Conservation (phyloP, 2,888 invertebrate genomes). For the Clistopyga incitator region DNA sequence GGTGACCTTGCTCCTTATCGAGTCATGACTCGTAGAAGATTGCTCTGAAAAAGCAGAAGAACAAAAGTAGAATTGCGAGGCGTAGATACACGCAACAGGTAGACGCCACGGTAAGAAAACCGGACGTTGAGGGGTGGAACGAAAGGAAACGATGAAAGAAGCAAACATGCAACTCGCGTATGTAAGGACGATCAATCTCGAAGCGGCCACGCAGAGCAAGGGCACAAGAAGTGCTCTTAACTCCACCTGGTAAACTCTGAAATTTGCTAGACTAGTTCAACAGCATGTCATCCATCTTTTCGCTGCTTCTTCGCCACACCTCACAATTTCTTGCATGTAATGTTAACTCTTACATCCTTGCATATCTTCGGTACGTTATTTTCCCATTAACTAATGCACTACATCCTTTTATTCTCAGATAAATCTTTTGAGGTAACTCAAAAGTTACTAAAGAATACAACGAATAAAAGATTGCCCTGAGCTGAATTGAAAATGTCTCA, state of each 20-base stretch:
- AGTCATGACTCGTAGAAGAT: constrained; percentile 43
- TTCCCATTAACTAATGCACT: not conserved
- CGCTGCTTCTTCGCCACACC: constrained; percentile 68
- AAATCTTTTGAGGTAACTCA: not conserved
- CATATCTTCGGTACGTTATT: not conserved
- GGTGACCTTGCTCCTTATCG: constrained; percentile 58
- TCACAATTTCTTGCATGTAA: constrained; percentile 69
- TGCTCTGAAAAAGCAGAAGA: constrained; percentile 21
- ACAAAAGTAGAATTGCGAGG: constrained; percentile 20
- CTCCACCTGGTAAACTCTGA: constrained; percentile 53
- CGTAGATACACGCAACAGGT: constrained; percentile 40
- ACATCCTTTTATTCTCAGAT: not conserved
- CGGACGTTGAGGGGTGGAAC: constrained; percentile 52
- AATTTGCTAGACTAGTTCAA: constrained; percentile 79
- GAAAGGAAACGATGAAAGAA: constrained; percentile 47
- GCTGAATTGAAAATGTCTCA: not conserved
- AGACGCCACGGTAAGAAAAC: constrained; percentile 55
- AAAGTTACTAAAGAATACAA: too few species aligned
- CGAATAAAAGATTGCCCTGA: not conserved
- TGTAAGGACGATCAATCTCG: constrained; percentile 75
- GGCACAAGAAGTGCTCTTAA: constrained; percentile 71
- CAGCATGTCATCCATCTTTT: constrained; percentile 74
- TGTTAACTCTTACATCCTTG: not conserved
- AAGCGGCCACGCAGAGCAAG: constrained; percentile 46
- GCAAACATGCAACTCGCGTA: constrained; percentile 67